Percentiles rank a stretch among this genome's conserved stretches.
These are phyloP conservation scores for Corythornis madagascariensis DNA, from an alignment of 2,113 vertebrate species.

Conservation along the genomic window DNA sequence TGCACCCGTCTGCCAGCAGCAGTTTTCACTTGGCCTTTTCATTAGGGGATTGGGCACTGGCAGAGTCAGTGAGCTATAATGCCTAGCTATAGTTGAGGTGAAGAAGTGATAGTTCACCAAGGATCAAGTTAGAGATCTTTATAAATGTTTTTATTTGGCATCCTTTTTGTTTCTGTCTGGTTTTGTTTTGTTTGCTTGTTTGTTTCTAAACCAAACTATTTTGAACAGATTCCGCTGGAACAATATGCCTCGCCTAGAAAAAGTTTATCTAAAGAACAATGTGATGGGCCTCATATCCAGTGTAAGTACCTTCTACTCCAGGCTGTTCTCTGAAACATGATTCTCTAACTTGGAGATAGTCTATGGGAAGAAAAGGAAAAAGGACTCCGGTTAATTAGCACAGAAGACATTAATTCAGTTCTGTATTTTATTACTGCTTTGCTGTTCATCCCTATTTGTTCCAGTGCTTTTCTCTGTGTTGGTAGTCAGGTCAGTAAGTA, in stretches of 20 bases:
- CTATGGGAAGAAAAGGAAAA: background rate
- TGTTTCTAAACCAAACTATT: background rate
- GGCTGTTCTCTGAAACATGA: background rate
- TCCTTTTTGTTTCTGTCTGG: background rate
- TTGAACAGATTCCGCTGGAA: constrained; percentile 91
- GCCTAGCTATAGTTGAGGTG: background rate
- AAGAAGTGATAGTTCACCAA: background rate
- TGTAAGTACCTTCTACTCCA: constrained; percentile 67
- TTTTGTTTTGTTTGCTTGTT: background rate
- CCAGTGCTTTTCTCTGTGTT: background rate
- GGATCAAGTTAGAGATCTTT: background rate
- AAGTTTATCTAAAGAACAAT: constrained; percentile 91
- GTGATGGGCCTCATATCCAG: constrained; percentile 90
- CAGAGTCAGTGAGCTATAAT: background rate
- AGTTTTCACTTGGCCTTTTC: background rate
- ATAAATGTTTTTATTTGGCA: background rate
- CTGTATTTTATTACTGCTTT: background rate
- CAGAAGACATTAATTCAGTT: background rate
- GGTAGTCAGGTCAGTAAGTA: background rate
- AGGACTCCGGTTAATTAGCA: background rate
- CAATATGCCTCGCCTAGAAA: constrained; percentile 89
- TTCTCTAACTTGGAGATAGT: background rate
- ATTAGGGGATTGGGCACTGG: background rate
- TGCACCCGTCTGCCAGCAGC: background rate
- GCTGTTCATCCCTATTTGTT: background rate